Evolutionary conservation across 2,797 vertebrate species (phyloP).

Genomic region (Intellagama lesueurii): DNA sequence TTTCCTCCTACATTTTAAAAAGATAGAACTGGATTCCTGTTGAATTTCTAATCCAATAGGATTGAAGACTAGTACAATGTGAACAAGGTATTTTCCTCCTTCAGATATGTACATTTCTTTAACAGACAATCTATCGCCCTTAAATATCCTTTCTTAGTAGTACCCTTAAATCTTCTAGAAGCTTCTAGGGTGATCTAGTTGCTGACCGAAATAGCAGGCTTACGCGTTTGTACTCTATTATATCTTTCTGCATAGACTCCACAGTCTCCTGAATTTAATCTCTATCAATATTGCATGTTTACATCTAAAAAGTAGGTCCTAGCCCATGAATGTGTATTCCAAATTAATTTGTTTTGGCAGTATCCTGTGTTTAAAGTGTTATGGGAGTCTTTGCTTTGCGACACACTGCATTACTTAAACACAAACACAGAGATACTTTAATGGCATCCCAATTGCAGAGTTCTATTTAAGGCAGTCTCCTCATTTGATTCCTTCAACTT

Average conservation of each 20-base stretch:
- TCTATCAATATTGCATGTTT: not conserved
- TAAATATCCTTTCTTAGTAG: not conserved
- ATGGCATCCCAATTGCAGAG: not conserved
- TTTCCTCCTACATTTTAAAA: not conserved
- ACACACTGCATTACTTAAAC: not conserved
- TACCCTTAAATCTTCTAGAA: not conserved
- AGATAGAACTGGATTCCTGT: not conserved
- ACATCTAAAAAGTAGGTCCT: not conserved
- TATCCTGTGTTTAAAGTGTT: not conserved
- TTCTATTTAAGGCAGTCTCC: not conserved
- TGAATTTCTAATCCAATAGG: not conserved
- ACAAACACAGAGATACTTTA: not conserved
- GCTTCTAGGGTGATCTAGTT: not conserved
- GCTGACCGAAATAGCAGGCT: not conserved
- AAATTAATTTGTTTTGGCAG: not conserved
- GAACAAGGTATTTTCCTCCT: not conserved
- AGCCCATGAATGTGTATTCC: not conserved
- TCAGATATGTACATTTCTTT: not conserved
- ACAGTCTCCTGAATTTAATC: not conserved
- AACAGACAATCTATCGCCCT: not conserved
- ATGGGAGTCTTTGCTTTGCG: not conserved
- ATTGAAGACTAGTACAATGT: not conserved
- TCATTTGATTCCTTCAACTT: not conserved
- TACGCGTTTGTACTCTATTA: not conserved
- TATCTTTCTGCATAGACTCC: not conserved